Evolutionary conservation across 1,140 invertebrate genomes (phyloP).

Genomic region (Drosophila murphyi): DNA sequence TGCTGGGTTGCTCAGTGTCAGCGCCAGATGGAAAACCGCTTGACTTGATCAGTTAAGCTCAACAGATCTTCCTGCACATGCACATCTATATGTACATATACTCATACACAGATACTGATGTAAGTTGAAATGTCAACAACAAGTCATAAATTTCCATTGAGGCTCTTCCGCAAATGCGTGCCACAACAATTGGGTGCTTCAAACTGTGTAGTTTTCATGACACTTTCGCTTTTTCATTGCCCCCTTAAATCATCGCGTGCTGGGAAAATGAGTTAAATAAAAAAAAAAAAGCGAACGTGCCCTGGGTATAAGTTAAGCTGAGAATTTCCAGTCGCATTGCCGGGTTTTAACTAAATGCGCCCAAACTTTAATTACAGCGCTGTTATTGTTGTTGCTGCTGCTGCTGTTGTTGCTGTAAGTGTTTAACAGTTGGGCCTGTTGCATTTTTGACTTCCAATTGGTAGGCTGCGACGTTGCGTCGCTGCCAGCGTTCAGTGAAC

Average conservation of each 20-base stretch:
- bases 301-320: constrained; percentile 70
- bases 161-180: constrained; percentile 39
- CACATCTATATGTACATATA: constrained; percentile 38
- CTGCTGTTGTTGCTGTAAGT: not conserved
- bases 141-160: constrained; percentile 57
- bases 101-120: not conserved
- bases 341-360: constrained; percentile 38
- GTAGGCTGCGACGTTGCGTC: constrained; percentile 11
- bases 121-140: constrained; percentile 6
- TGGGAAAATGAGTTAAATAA: not conserved
- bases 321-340: constrained; percentile 59
- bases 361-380: constrained; percentile 34
- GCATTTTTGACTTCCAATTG: constrained; percentile 28
- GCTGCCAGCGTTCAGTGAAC: constrained; percentile 45
- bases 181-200: constrained; percentile 15
- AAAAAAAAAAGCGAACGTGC: constrained; percentile 53
- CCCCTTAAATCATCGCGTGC: constrained; percentile 51
- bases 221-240: constrained; percentile 66
- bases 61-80: constrained; percentile 2
- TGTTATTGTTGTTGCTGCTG: not conserved
- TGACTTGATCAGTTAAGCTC: constrained; percentile 41
- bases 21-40: constrained; percentile 8
- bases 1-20: constrained; percentile 23
- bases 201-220: constrained; percentile 49
- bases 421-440: constrained; percentile 21